These are phyloP conservation scores for Parapsyche elsis DNA, from an alignment of 1,140 invertebrate species.

Conservation along the genomic window DNA sequence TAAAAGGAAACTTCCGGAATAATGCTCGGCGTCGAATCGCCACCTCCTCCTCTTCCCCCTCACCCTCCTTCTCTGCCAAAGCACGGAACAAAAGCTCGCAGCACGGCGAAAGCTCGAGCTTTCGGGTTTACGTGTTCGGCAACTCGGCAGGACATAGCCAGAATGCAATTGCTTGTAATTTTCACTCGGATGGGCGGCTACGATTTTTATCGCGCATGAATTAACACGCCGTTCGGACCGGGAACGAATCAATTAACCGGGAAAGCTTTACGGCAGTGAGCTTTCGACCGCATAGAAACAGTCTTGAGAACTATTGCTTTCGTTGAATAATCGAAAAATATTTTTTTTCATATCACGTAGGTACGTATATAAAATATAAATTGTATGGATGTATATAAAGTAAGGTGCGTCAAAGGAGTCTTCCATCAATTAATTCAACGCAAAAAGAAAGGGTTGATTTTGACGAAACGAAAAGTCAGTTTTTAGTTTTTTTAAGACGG, in stretches of 20 bases:
- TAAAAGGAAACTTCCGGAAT: background rate
- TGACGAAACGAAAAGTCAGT: background rate
- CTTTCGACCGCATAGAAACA: too few relatives aligned
- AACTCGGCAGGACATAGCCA: slow-evolving; percentile 44
- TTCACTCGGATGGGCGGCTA: slow-evolving; percentile 52
- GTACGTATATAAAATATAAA: too few relatives aligned
- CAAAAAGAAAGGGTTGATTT: background rate
- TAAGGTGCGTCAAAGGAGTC: background rate
- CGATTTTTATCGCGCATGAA: slow-evolving; percentile 57
- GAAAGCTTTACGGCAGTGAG: too few relatives aligned
- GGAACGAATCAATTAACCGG: slow-evolving; percentile 52
- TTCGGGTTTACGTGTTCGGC: background rate
- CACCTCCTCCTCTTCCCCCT: background rate
- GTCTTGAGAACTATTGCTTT: too few relatives aligned
- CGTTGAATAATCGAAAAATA: too few relatives aligned
- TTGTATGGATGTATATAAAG: too few relatives aligned
- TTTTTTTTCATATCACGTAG: too few relatives aligned
- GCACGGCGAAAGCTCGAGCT: background rate
- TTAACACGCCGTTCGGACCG: slow-evolving; percentile 48
- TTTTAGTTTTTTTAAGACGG: background rate
- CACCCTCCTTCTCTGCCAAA: background rate
- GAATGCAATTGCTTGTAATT: slow-evolving; percentile 56
- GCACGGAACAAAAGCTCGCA: background rate
- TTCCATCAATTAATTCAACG: slow-evolving; percentile 52
- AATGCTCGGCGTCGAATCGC: background rate